A percentile compares a stretch with the other conserved stretches of the same genome.
phyloP scores from a whole-genome alignment of 2,797 vertebrate species.

The Fistularia tabacaria region DNA sequence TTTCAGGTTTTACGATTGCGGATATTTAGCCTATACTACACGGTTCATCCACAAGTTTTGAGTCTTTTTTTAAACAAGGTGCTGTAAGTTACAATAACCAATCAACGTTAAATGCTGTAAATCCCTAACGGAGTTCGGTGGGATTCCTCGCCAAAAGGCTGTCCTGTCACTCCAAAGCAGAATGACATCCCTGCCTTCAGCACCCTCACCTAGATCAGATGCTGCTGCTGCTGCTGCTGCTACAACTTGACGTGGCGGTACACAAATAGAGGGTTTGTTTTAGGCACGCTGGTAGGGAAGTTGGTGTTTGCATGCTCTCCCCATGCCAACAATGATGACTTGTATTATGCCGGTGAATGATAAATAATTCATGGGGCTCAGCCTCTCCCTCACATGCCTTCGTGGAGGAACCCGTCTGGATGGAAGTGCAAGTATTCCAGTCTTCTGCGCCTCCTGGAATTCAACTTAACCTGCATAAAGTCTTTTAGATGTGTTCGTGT shows the following conservation, averaged over 20 bases:
- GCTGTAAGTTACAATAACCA: too few species aligned
- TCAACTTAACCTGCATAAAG: too few species aligned
- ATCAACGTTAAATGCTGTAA: not conserved
- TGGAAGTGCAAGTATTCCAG: not conserved
- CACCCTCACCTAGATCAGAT: not conserved
- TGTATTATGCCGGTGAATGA: conserved; percentile 48
- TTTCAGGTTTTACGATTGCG: not conserved
- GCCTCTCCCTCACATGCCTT: conserved; percentile 24
- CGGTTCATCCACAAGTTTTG: too few species aligned
- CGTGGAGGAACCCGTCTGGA: conserved; percentile 28
- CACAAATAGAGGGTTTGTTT: not conserved
- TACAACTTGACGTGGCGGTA: too few species aligned
- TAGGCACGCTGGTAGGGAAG: not conserved
- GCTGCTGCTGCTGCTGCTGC: too few species aligned
- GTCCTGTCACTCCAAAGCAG: not conserved
- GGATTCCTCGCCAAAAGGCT: too few species aligned
- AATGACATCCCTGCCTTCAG: not conserved
- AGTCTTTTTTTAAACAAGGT: not conserved
- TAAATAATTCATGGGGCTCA: conserved; percentile 60
- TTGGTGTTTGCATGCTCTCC: conserved; percentile 21
- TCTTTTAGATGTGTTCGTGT: too few species aligned
- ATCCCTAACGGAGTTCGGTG: conserved; percentile 14
- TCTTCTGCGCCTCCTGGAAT: too few species aligned
- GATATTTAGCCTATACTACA: not conserved
- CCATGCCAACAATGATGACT: conserved; percentile 37